phyloP scores from a whole-genome alignment of 2,797 vertebrate genomes.

The Gymnoscopelus microlampas region DNA sequence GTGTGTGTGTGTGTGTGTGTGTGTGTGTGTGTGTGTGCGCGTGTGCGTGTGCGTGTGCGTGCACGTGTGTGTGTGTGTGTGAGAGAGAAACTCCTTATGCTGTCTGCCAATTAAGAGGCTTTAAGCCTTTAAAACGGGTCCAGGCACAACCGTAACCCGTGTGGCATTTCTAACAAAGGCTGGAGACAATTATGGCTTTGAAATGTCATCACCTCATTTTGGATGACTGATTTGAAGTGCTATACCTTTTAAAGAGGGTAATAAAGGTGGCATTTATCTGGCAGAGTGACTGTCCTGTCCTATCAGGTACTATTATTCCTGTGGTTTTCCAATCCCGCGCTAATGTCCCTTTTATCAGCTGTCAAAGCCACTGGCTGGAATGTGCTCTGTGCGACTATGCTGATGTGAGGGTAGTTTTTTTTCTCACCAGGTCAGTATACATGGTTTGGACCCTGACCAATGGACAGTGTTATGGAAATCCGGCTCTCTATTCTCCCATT shows the following conservation, averaged over 20 bases:
- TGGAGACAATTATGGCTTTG: slow-evolving; percentile 34
- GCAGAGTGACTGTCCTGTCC: slow-evolving; percentile 4
- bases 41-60: no score
- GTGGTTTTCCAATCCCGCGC: slow-evolving; percentile 4
- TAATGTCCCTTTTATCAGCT: slow-evolving; percentile 11
- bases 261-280: slow-evolving; percentile 26
- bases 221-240: slow-evolving; percentile 34
- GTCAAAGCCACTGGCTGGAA: slow-evolving; percentile 32
- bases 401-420: slow-evolving; percentile 33
- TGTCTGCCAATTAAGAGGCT: slow-evolving; percentile 47
- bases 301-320: slow-evolving; percentile 23
- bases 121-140: slow-evolving; percentile 25
- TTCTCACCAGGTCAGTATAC: slow-evolving; percentile 56
- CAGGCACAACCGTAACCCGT: slow-evolving; percentile 4
- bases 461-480: slow-evolving; percentile 76
- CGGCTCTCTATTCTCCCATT: slow-evolving; percentile 70
- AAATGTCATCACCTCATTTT: slow-evolving; percentile 51
- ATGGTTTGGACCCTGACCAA: slow-evolving; percentile 45
- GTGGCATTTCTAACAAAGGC: slow-evolving; percentile 48
- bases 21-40: no score
- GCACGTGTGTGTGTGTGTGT: background rate
- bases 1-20: no score
- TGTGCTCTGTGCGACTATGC: slow-evolving; percentile 19
- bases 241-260: slow-evolving; percentile 13
- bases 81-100: slow-evolving; percentile 18